Evolutionary conservation across 2,113 vertebrate species (phyloP).

Genomic region (Orycteropus afer): DNA sequence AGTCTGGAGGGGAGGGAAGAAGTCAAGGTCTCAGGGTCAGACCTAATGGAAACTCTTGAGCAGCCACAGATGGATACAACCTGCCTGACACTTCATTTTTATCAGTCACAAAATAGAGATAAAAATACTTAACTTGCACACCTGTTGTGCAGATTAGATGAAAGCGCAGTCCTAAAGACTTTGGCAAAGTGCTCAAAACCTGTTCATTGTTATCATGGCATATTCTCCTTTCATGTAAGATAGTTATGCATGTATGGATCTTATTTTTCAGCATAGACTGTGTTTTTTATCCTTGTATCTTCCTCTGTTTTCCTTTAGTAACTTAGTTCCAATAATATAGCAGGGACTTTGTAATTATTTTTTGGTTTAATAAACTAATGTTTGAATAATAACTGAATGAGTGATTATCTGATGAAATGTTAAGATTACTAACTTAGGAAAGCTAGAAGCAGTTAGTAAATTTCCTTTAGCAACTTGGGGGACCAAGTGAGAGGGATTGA

Average conservation of each 20-base stretch:
- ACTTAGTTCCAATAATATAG: background rate
- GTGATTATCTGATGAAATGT: background rate
- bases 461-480: background rate
- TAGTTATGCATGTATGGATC: background rate
- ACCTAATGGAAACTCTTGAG: background rate
- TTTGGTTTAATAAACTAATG: background rate
- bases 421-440: background rate
- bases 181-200: background rate
- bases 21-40: background rate
- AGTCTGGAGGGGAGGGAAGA: background rate
- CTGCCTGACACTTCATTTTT: constrained; percentile 37
- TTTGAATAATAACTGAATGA: constrained; percentile 9
- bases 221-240: background rate
- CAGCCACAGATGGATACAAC: background rate
- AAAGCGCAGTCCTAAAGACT: background rate
- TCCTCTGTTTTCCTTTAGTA: background rate
- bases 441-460: background rate
- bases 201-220: background rate
- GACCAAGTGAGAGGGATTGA: background rate
- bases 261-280: background rate
- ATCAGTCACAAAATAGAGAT: background rate
- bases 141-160: background rate
- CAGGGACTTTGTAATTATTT: background rate
- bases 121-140: background rate
- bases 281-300: background rate